These are phyloP conservation scores for Plemyria rubiginata DNA, from an alignment of 2,888 invertebrate species.

Conservation along the genomic window DNA sequence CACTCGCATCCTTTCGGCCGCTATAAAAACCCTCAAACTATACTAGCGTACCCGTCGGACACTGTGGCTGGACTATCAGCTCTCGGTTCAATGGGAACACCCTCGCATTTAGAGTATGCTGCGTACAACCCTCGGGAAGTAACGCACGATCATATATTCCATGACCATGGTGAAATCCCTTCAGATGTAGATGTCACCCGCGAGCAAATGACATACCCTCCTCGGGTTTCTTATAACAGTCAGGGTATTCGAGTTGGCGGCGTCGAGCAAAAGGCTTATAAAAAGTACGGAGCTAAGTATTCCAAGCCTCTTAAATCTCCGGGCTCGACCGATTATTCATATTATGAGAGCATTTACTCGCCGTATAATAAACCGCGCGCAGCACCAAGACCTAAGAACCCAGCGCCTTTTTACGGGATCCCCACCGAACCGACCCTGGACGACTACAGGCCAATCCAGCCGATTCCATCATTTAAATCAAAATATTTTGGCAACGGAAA, in stretches of 20 bases:
- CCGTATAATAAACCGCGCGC: constrained; percentile 58
- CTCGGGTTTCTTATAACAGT: constrained; percentile 70
- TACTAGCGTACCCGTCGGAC: constrained; percentile 63
- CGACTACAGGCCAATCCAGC: constrained; percentile 62
- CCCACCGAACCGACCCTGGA: constrained; percentile 53
- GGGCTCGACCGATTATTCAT: constrained; percentile 63
- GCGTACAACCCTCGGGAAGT: constrained; percentile 77
- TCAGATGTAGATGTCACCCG: constrained; percentile 65
- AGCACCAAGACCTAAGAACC: constrained; percentile 52
- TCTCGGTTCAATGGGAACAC: constrained; percentile 66
- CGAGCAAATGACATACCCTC: constrained; percentile 62
- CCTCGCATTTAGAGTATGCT: constrained; percentile 72
- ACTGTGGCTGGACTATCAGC: constrained; percentile 57
- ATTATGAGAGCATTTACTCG: constrained; percentile 72
- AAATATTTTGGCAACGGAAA: constrained; percentile 60
- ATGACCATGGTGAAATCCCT: constrained; percentile 79
- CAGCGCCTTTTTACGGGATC: constrained; percentile 46
- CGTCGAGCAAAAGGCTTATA: constrained; percentile 51
- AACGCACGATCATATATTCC: constrained; percentile 81
- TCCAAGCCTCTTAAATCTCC: constrained; percentile 59
- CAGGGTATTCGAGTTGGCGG: constrained; percentile 66
- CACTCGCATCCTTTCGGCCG: constrained; percentile 59
- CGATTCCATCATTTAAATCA: constrained; percentile 61
- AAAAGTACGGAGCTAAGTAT: constrained; percentile 62
- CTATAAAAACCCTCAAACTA: constrained; percentile 56